A percentile compares a stretch with the other conserved stretches of the same genome.
These are phyloP conservation scores for Agrilus planipennis DNA, from an alignment of 1,140 invertebrate species.

Conservation along the genomic window DNA sequence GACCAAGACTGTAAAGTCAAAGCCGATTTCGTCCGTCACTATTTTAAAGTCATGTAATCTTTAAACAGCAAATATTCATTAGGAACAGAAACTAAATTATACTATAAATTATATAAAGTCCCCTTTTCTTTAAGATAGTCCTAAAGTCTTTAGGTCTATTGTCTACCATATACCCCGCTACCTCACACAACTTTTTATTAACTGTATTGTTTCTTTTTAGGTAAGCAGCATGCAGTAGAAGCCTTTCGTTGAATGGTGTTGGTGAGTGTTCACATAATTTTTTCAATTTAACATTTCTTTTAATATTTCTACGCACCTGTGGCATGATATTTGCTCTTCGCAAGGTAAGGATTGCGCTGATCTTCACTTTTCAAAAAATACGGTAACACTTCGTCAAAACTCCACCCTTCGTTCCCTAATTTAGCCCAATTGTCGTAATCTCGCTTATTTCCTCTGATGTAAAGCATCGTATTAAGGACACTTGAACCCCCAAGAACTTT, in stretches of 20 bases:
- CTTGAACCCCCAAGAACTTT: conserved; percentile 80
- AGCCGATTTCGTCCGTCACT: too few species aligned
- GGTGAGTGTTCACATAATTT: neutral
- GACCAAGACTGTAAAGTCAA: too few species aligned
- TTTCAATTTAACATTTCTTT: neutral
- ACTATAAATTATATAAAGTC: too few species aligned
- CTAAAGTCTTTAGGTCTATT: too few species aligned
- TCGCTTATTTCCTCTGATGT: conserved; percentile 77
- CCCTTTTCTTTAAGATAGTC: too few species aligned
- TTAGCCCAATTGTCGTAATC: conserved; percentile 84
- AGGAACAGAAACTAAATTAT: too few species aligned
- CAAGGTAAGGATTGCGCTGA: conserved; percentile 69
- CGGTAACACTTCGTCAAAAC: conserved; percentile 71
- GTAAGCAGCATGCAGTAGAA: too few species aligned
- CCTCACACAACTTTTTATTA: too few species aligned
- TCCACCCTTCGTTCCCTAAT: conserved; percentile 81
- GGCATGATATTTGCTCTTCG: conserved; percentile 55
- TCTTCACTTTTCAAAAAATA: conserved; percentile 84
- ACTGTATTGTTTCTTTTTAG: too few species aligned
- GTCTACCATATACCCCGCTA: too few species aligned
- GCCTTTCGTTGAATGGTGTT: neutral
- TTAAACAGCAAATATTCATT: too few species aligned
- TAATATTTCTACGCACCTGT: conserved; percentile 39
- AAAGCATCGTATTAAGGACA: conserved; percentile 82
- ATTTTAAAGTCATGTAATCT: too few species aligned